Evolutionary conservation across 2,113 vertebrate genomes (phyloP).

Genomic region (Pseudopipra pipra): DNA sequence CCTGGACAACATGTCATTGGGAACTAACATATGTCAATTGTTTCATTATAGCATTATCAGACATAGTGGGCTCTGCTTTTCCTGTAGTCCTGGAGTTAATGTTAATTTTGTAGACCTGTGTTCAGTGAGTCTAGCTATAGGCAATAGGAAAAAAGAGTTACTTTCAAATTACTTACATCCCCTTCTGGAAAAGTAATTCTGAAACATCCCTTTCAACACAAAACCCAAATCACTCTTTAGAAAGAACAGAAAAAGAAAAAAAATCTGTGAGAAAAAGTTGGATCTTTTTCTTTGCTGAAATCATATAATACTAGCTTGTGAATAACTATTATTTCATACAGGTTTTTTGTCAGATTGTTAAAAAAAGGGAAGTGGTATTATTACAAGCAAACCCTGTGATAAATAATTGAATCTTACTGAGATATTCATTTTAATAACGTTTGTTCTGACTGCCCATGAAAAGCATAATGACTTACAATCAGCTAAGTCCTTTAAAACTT

Average conservation of each 20-base stretch:
- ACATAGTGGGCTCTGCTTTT: background rate
- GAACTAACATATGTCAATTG: background rate
- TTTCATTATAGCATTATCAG: background rate
- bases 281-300: background rate
- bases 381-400: constrained; percentile 58
- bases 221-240: background rate
- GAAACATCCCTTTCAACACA: background rate
- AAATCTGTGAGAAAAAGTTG: background rate
- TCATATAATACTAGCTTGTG: background rate
- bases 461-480: constrained; percentile 48
- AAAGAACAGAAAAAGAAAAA: background rate
- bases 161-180: background rate
- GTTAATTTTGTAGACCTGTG: background rate
- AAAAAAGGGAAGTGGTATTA: constrained; percentile 50
- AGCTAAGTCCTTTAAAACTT: constrained; percentile 46
- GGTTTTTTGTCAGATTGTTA: constrained; percentile 27
- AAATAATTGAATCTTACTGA: constrained; percentile 64
- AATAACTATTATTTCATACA: constrained; percentile 41
- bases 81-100: background rate
- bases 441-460: constrained; percentile 52
- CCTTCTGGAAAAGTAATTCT: background rate
- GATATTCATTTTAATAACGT: constrained; percentile 60
- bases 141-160: background rate
- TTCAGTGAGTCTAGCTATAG: background rate
- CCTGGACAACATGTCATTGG: fast-evolving